Evolutionary conservation across 2,113 vertebrate species (phyloP).

Genomic region (Cinclus cinclus): DNA sequence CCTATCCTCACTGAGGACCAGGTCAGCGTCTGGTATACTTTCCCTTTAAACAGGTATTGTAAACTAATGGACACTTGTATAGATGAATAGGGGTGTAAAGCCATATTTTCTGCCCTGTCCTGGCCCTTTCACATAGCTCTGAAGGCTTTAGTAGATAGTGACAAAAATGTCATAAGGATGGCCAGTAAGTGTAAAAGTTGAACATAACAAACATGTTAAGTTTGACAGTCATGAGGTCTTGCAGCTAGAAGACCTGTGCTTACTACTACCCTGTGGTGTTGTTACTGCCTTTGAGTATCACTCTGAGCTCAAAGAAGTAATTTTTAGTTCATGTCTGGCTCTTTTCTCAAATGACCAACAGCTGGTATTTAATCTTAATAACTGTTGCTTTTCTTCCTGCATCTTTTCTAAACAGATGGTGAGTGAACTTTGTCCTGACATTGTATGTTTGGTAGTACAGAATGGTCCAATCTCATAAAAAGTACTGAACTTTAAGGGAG

Average conservation of each 20-base stretch:
- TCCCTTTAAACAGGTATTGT: background rate
- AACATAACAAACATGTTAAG: background rate
- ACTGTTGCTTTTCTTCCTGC: constrained; percentile 72
- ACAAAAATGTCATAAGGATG: background rate
- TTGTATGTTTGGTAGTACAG: constrained; percentile 54
- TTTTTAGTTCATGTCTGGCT: background rate
- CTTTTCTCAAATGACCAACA: background rate
- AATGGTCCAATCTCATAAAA: constrained; percentile 79
- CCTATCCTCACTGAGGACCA: background rate
- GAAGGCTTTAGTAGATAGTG: background rate
- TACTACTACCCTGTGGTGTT: background rate
- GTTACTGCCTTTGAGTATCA: background rate
- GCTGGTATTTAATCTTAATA: constrained; percentile 39
- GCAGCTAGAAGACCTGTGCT: background rate
- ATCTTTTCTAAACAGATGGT: constrained; percentile 84
- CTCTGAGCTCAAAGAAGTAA: background rate
- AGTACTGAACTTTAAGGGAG: constrained; percentile 57
- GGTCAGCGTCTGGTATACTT: background rate
- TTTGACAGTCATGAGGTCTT: background rate
- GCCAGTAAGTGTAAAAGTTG: background rate
- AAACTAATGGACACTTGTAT: background rate
- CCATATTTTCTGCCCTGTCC: background rate
- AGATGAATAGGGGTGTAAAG: background rate
- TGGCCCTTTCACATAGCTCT: background rate
- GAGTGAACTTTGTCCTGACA: constrained; percentile 78